These are phyloP conservation scores for Bradypodion ventrale DNA, from an alignment of 2,797 vertebrate genomes.

Conservation along the genomic window DNA sequence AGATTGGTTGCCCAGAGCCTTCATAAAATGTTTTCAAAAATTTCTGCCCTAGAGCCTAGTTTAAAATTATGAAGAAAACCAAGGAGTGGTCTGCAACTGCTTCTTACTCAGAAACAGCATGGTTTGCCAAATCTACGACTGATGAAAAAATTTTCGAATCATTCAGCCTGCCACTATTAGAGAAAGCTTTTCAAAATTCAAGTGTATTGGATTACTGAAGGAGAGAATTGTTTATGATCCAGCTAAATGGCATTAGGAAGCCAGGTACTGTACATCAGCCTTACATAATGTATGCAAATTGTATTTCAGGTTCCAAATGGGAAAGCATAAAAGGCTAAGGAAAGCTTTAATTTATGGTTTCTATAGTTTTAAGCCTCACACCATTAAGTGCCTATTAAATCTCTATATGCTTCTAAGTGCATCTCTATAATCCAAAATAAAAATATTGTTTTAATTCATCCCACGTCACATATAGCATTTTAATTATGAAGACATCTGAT, in stretches of 20 bases:
- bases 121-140: background rate
- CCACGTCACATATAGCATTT: constrained; percentile 55
- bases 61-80: constrained; percentile 37
- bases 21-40: background rate
- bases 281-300: constrained; percentile 49
- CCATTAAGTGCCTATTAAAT: constrained; percentile 59
- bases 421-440: constrained; percentile 53
- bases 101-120: background rate
- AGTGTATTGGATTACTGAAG: background rate
- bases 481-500: constrained; percentile 56
- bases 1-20: constrained; percentile 7
- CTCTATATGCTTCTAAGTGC: constrained; percentile 50
- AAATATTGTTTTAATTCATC: constrained; percentile 59
- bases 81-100: background rate
- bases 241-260: constrained; percentile 32
- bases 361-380: constrained; percentile 52
- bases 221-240: constrained; percentile 13
- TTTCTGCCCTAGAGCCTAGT: background rate
- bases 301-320: constrained; percentile 46
- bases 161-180: constrained; percentile 2
- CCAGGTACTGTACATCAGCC: constrained; percentile 27
- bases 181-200: constrained; percentile 29
- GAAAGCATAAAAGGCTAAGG: constrained; percentile 45
- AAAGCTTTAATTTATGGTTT: constrained; percentile 62
- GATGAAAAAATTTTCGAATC: background rate